phyloP scores from a whole-genome alignment of 2,888 invertebrate species.

The Nymphalis urticae region DNA sequence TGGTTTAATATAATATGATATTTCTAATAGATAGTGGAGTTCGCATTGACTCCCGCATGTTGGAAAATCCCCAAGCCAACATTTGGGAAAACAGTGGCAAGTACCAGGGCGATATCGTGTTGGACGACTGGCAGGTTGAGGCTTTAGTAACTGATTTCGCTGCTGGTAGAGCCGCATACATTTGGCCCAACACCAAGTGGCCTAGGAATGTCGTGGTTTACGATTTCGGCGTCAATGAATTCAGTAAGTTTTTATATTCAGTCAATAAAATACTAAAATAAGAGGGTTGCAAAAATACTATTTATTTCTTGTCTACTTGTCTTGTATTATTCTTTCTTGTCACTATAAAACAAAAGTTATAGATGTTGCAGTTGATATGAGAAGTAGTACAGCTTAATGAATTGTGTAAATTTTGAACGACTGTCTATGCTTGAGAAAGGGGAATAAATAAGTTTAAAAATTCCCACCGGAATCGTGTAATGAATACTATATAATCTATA shows the following conservation, averaged over 20 bases:
- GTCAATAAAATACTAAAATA: neutral
- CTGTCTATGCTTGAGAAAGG: too few species aligned
- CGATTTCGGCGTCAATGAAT: constrained; percentile 62
- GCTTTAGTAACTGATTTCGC: constrained; percentile 58
- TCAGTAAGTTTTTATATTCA: constrained; percentile 52
- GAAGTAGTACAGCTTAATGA: too few species aligned
- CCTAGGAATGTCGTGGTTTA: constrained; percentile 64
- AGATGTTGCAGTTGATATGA: too few species aligned
- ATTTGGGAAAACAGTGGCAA: constrained; percentile 67
- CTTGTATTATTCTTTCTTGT: too few species aligned
- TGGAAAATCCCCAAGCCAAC: constrained; percentile 46
- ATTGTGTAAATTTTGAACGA: too few species aligned
- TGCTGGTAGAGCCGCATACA: constrained; percentile 62
- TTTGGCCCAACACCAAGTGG: constrained; percentile 63
- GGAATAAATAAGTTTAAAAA: too few species aligned
- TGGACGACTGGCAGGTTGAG: constrained; percentile 65
- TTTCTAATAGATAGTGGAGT: constrained; percentile 48
- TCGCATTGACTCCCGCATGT: constrained; percentile 45
- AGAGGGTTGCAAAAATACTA: too few species aligned
- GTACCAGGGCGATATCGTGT: constrained; percentile 67
- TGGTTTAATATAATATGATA: neutral
- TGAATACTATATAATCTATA: too few species aligned
- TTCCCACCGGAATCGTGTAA: too few species aligned
- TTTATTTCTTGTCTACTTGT: too few species aligned
- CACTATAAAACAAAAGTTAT: too few species aligned